These are phyloP conservation scores for Campodea augens DNA, from an alignment of 1,140 invertebrate species.

Conservation along the genomic window DNA sequence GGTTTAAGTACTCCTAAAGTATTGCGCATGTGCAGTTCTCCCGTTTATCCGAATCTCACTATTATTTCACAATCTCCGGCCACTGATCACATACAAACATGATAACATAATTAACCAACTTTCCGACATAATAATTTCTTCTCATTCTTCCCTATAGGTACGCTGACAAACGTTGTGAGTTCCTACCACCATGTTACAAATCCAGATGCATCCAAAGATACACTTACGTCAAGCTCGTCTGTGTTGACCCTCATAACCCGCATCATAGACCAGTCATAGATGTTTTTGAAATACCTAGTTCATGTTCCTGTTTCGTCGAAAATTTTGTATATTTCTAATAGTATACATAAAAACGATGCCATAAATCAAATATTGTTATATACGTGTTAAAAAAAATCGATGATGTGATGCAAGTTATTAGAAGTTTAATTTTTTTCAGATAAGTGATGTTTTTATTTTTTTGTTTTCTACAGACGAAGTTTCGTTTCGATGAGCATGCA, in stretches of 20 bases:
- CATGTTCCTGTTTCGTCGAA: constrained; percentile 26
- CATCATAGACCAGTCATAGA: constrained; percentile 21
- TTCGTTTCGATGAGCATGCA: too few species aligned
- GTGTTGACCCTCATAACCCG: constrained; percentile 22
- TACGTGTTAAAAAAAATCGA: too few species aligned
- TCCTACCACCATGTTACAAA: constrained; percentile 25
- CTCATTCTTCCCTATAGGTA: constrained; percentile 15
- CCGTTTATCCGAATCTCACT: too few species aligned
- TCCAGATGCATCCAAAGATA: constrained; percentile 23
- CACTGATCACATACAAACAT: background rate
- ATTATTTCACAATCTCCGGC: too few species aligned
- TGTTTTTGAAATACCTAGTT: constrained; percentile 25
- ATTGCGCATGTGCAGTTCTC: too few species aligned
- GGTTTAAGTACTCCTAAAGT: too few species aligned
- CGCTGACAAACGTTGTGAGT: constrained; percentile 23
- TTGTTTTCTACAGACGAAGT: too few species aligned
- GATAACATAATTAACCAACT: constrained; percentile 1
- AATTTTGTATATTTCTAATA: constrained; percentile 18
- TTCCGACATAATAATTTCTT: background rate
- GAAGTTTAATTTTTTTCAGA: too few species aligned
- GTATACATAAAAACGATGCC: too few species aligned
- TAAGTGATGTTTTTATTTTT: too few species aligned
- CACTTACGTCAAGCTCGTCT: constrained; percentile 24
- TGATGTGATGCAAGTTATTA: too few species aligned
- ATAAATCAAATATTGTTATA: too few species aligned